phyloP scores from a whole-genome alignment of 2,888 invertebrate species.

The Erannis defoliaria region DNA sequence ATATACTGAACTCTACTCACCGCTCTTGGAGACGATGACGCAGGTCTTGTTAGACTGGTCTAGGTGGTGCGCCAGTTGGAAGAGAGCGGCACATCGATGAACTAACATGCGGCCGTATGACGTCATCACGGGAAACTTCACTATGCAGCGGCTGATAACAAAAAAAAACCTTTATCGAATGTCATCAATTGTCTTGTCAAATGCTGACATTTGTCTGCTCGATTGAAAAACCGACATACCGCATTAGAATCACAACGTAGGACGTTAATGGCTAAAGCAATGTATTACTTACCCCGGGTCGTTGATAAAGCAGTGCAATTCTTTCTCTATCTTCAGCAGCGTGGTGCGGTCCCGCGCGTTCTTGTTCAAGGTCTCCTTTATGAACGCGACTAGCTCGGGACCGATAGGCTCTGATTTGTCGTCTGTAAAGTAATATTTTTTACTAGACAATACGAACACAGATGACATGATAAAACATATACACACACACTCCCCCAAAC shows the following conservation, averaged over 20 bases:
- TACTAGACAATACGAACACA: too few species aligned
- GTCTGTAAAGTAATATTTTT: conserved; percentile 53
- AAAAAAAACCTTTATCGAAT: not conserved
- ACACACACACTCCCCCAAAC: too few species aligned
- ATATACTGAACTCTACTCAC: conserved; percentile 68
- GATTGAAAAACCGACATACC: too few species aligned
- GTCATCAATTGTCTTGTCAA: too few species aligned
- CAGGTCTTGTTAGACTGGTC: conserved; percentile 93
- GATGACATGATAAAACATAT: too few species aligned
- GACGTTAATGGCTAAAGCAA: not conserved
- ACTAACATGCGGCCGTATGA: conserved; percentile 99
- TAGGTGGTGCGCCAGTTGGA: conserved; percentile 97
- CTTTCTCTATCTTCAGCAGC: conserved; percentile 95
- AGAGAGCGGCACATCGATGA: conserved; percentile 96
- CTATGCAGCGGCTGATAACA: conserved; percentile 88
- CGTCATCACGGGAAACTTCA: conserved; percentile 96
- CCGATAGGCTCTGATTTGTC: conserved; percentile 69
- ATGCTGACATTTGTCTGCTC: too few species aligned
- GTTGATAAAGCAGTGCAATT: conserved; percentile 93
- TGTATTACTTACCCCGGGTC: conserved; percentile 90
- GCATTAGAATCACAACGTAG: too few species aligned
- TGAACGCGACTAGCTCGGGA: conserved; percentile 94
- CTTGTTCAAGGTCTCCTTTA: conserved; percentile 96
- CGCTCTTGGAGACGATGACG: conserved; percentile 94
- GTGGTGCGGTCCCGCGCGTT: conserved; percentile 95